phyloP scores from a whole-genome alignment of 2,113 vertebrate species.

The Melospiza georgiana region DNA sequence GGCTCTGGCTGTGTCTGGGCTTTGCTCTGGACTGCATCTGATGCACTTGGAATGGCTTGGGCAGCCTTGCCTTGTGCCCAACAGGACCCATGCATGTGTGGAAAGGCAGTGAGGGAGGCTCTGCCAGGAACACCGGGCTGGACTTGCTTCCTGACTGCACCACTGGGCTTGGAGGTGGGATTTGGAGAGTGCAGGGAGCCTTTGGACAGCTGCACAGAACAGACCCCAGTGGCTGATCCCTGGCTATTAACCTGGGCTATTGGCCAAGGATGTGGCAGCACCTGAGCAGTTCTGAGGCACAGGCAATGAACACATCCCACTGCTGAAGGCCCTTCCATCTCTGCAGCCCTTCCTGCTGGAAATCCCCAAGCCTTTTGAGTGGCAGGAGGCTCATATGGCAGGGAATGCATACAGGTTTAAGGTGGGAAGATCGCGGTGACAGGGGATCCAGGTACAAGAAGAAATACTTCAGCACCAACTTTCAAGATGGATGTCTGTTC shows the following conservation, averaged over 20 bases:
- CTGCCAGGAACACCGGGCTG: not conserved
- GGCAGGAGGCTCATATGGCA: not conserved
- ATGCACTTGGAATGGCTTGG: not conserved
- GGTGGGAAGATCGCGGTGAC: not conserved
- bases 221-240: not conserved
- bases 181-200: not conserved
- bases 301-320: not conserved
- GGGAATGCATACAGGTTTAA: rapidly evolving
- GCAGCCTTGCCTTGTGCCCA: not conserved
- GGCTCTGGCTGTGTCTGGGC: not conserved
- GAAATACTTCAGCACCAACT: not conserved
- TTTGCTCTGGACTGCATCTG: rapidly evolving
- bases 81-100: not conserved
- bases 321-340: not conserved
- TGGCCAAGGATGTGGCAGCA: not conserved
- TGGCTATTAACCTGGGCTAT: not conserved
- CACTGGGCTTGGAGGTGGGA: not conserved
- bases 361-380: not conserved
- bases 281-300: not conserved
- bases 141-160: not conserved
- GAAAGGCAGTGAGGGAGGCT: not conserved
- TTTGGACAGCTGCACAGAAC: not conserved
- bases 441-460: not conserved
- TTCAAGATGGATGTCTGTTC: not conserved
- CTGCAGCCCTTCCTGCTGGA: not conserved